Conservation (phyloP, 2,797 vertebrate genomes). For the Echiichthys vipera region DNA sequence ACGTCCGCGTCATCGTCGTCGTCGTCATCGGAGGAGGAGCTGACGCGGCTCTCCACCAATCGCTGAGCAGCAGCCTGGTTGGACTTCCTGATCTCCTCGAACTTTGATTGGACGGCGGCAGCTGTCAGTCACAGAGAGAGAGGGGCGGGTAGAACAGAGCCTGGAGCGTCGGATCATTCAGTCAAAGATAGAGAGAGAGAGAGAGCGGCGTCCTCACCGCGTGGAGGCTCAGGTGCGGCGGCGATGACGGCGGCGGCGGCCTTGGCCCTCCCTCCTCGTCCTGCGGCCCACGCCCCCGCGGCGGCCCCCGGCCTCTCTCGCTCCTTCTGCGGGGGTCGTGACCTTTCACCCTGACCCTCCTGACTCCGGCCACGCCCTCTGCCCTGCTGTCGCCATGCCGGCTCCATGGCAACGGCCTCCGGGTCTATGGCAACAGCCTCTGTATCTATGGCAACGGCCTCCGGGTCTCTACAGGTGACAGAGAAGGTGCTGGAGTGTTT, state of each 20-base stretch:
- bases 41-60: constrained; percentile 84
- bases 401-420: constrained; percentile 84
- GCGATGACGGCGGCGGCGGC: fast-evolving
- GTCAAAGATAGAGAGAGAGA: too few relatives aligned
- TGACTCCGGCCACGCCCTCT: constrained; percentile 87
- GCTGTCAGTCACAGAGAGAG: constrained; percentile 62
- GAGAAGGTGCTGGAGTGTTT: too few relatives aligned
- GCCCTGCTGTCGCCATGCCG: constrained; percentile 90
- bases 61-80: constrained; percentile 92
- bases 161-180: too few relatives aligned
- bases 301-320: constrained; percentile 23
- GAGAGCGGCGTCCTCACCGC: constrained; percentile 22
- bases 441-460: too few relatives aligned
- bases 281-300: neutral
- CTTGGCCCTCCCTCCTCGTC: constrained; percentile 32
- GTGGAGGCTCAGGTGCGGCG: neutral
- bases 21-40: constrained; percentile 88
- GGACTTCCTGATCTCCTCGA: constrained; percentile 94
- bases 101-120: constrained; percentile 86
- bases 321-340: constrained; percentile 57
- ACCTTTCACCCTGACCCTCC: constrained; percentile 44
- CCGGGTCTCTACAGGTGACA: too few relatives aligned
- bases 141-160: too few relatives aligned
- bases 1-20: constrained; percentile 77
- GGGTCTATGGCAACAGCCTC: too few relatives aligned